phyloP scores from a whole-genome alignment of 2,888 invertebrate species.

The Aphelenchoides bicaudatus region DNA sequence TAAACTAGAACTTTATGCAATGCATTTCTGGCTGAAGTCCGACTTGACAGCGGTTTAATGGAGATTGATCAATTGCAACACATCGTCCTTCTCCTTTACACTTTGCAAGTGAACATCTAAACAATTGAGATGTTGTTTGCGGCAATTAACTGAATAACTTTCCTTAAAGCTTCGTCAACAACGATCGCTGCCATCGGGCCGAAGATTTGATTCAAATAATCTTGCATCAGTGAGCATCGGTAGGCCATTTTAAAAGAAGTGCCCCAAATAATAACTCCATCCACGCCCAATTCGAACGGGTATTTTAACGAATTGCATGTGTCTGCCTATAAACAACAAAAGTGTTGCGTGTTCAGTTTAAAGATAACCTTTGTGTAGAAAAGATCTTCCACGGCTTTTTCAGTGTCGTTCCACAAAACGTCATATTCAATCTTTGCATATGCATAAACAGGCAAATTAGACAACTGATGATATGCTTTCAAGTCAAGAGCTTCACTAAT shows the following conservation, averaged over 20 bases:
- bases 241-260: conserved; percentile 34
- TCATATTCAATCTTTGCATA: conserved; percentile 12
- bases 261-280: conserved; percentile 46
- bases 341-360: not conserved
- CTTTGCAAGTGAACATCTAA: not conserved
- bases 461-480: not conserved
- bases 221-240: conserved; percentile 32
- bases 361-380: conserved; percentile 8
- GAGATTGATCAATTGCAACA: not conserved
- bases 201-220: conserved; percentile 31
- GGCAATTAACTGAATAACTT: not conserved
- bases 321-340: conserved; percentile 34
- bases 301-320: conserved; percentile 42
- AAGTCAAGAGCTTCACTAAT: not conserved
- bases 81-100: conserved; percentile 11
- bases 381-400: not conserved
- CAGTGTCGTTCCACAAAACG: conserved; percentile 1
- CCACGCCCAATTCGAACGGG: conserved; percentile 37
- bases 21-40: not conserved
- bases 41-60: not conserved
- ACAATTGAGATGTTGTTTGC: too few relatives aligned
- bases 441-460: not conserved
- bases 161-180: conserved; percentile 3
- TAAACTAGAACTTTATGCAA: not conserved
- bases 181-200: conserved; percentile 29